phyloP scores from a whole-genome alignment of 1,140 invertebrate species.

The Lepidurus arcticus region DNA sequence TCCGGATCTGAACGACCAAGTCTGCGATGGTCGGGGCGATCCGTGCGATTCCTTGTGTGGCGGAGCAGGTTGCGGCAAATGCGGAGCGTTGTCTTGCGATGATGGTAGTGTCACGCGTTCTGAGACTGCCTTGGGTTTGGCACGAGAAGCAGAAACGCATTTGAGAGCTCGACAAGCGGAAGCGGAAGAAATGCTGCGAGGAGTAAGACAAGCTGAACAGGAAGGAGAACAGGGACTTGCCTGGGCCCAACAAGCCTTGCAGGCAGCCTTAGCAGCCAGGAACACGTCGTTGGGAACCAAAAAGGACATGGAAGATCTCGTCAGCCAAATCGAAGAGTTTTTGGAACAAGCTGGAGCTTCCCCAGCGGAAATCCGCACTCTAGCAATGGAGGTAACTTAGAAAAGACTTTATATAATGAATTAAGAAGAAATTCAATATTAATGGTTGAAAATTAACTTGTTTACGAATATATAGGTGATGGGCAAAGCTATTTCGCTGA shows the following conservation, averaged over 20 bases:
- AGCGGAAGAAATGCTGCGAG: conserved; percentile 60
- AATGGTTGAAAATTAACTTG: background rate
- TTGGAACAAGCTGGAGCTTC: conserved; percentile 66
- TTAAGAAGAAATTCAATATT: background rate
- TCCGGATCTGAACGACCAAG: conserved; percentile 74
- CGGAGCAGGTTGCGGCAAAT: conserved; percentile 80
- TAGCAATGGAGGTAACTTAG: conserved; percentile 64
- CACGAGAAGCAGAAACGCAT: conserved; percentile 70
- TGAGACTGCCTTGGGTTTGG: conserved; percentile 73
- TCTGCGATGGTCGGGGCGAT: conserved; percentile 80
- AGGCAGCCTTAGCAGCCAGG: conserved; percentile 51
- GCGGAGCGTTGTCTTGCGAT: conserved; percentile 84
- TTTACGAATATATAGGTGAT: conserved; percentile 46
- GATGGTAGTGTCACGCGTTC: conserved; percentile 80
- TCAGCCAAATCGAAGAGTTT: conserved; percentile 67
- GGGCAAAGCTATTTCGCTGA: conserved; percentile 59
- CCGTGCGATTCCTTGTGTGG: conserved; percentile 86
- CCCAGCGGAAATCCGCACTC: conserved; percentile 69
- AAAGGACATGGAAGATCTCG: conserved; percentile 52
- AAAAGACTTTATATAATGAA: background rate
- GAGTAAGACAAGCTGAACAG: conserved; percentile 54
- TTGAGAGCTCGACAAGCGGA: conserved; percentile 74
- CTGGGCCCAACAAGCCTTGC: conserved; percentile 56
- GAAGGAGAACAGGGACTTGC: conserved; percentile 52
- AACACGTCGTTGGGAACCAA: conserved; percentile 54